Conservation (phyloP, 2,113 vertebrate genomes). For the Heliornis fulica region DNA sequence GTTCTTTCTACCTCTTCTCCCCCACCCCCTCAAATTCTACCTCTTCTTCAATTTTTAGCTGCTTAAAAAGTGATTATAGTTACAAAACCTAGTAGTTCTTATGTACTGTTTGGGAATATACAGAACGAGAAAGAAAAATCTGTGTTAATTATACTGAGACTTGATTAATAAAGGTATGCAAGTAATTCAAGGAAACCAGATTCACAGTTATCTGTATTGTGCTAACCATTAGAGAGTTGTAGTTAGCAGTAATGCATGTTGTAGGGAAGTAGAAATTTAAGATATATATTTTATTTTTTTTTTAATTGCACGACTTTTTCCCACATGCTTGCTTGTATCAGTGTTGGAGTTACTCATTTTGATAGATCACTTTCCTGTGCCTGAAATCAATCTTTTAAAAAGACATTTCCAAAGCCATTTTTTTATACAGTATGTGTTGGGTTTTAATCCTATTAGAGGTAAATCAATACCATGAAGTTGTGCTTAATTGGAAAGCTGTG, state of each 20-base stretch:
- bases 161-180: conserved; percentile 1
- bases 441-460: neutral
- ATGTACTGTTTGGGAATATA: neutral
- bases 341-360: neutral
- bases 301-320: neutral
- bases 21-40: neutral
- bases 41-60: neutral
- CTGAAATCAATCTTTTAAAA: conserved; percentile 14
- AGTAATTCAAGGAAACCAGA: neutral
- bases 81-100: neutral
- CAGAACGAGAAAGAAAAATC: neutral
- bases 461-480: neutral
- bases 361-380: neutral
- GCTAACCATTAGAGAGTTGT: neutral
- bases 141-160: neutral
- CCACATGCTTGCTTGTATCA: neutral
- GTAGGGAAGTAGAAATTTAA: neutral
- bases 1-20: neutral
- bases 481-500: neutral
- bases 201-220: neutral
- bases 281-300: neutral
- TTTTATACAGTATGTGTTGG: neutral
- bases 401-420: neutral
- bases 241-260: neutral
- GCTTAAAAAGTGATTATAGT: conserved; percentile 18